Evolutionary conservation across 2,888 invertebrate species (phyloP), one percentile per base, ranked within the genome.

Genomic region (Catocala nupta): DNA sequence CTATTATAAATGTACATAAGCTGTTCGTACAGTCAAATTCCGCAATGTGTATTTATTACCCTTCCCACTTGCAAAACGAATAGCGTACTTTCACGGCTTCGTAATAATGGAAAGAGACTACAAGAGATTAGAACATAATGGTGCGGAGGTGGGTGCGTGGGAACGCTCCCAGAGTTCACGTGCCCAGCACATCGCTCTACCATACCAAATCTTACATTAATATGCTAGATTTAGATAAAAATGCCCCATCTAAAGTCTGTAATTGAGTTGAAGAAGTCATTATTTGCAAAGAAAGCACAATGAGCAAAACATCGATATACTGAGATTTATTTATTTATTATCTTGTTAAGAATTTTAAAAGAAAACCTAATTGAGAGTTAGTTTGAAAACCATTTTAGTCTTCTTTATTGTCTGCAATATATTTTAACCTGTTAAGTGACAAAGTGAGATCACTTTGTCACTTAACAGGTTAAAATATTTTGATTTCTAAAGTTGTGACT

Each of bases 91-190:
- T 94, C 93, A 89, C 92, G 85, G 88, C 89, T 87, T 89, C 85
- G 87, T 90, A 92, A 91, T 93, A 93, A 92, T 90, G 88, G 88
- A 91, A 92, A 90, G 88, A 92, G 89, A 91, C 89, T 91, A 82
- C 85, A 88, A 91, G 91, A 93, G 91, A 92, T 93, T 92, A 92
- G 89, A 92, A 92, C 92, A 93, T 93, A 93, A 93, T 93, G 86
- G 90, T 90, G 92, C 88, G 92, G 91, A 92, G 93, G 93, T 92
- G 93, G 91, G 83, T 87, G 91, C 94, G 93, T 94, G 94, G 93
- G 94, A 94, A 93, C 87, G 86, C 93, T 94, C 94, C 93, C 94
- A 94, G 93, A 89, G 90, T 90, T 93, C 91, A 91, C 90, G 90
- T 91, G 90, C 89, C 87, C 81, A 81, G 82, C 87, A 88, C 90